Percentiles rank a stretch among this genome's conserved stretches.
phyloP scores from a whole-genome alignment of 2,113 vertebrate genomes.

The Corythornis madagascariensis region DNA sequence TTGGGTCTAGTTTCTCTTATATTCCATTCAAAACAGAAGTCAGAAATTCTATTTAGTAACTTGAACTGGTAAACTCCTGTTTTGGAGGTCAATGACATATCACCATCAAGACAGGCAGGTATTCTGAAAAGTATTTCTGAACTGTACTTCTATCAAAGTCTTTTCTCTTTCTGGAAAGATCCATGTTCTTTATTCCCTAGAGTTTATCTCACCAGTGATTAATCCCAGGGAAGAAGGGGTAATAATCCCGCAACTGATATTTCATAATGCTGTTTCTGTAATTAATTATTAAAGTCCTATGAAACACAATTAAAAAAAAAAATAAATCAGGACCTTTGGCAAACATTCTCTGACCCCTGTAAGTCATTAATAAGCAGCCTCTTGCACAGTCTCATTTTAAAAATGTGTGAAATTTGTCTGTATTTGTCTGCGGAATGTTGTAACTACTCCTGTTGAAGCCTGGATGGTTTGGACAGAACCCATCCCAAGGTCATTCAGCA shows the following conservation, averaged over 20 bases:
- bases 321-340: not conserved
- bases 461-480: not conserved
- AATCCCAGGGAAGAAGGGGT: not conserved
- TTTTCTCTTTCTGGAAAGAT: not conserved
- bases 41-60: conserved; percentile 5
- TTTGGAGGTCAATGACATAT: not conserved
- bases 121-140: not conserved
- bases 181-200: not conserved
- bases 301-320: not conserved
- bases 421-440: not conserved
- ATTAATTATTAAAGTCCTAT: not conserved
- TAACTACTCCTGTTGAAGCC: not conserved
- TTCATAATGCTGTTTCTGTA: not conserved
- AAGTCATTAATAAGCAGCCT: not conserved
- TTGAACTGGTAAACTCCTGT: not conserved
- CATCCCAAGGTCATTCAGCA: not conserved
- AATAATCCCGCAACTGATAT: not conserved
- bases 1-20: not conserved
- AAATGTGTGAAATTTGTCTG: not conserved
- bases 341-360: not conserved
- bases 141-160: not conserved
- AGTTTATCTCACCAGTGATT: not conserved
- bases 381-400: not conserved
- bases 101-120: not conserved
- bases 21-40: conserved; percentile 16